Percentiles rank a stretch among this genome's conserved stretches.
Evolutionary conservation across 2,888 invertebrate species (phyloP).

Genomic region (Chrysolina oricalcia): DNA sequence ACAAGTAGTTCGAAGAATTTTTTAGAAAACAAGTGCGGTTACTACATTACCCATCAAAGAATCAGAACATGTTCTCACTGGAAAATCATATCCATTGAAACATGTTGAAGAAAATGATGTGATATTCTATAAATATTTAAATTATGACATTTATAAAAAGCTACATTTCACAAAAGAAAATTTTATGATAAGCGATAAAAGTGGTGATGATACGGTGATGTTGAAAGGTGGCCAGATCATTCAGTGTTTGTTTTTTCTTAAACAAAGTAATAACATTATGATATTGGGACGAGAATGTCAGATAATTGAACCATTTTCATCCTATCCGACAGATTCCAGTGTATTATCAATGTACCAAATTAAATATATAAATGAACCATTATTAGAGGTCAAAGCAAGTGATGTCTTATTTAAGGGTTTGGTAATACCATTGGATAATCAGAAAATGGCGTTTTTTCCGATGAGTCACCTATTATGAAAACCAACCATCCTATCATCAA

Average conservation of each 20-base stretch:
- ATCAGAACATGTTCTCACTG: neutral
- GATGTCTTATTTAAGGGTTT: slow-evolving; percentile 29
- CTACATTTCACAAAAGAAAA: too few relatives aligned
- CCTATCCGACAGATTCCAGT: slow-evolving; percentile 29
- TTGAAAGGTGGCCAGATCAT: slow-evolving; percentile 11
- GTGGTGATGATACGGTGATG: too few relatives aligned
- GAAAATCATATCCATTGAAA: too few relatives aligned
- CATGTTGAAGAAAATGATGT: too few relatives aligned
- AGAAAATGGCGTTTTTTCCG: slow-evolving; percentile 5
- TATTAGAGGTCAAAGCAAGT: neutral
- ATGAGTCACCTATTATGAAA: slow-evolving; percentile 15
- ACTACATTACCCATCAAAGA: neutral
- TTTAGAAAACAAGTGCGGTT: slow-evolving; percentile 12
- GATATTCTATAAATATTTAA: too few relatives aligned
- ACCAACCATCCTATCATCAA: neutral
- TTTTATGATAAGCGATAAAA: too few relatives aligned
- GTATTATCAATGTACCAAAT: slow-evolving; percentile 1
- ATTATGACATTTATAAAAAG: too few relatives aligned
- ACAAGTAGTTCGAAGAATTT: slow-evolving; percentile 33
- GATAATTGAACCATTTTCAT: slow-evolving; percentile 2
- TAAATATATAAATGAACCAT: neutral
- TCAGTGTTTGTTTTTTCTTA: neutral
- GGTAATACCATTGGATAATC: neutral
- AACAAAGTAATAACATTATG: neutral
- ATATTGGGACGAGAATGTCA: slow-evolving; percentile 5